Percentiles rank a stretch among this genome's conserved stretches.
Conservation (phyloP, 2,113 vertebrate species). For the Ursus arctos region DNA sequence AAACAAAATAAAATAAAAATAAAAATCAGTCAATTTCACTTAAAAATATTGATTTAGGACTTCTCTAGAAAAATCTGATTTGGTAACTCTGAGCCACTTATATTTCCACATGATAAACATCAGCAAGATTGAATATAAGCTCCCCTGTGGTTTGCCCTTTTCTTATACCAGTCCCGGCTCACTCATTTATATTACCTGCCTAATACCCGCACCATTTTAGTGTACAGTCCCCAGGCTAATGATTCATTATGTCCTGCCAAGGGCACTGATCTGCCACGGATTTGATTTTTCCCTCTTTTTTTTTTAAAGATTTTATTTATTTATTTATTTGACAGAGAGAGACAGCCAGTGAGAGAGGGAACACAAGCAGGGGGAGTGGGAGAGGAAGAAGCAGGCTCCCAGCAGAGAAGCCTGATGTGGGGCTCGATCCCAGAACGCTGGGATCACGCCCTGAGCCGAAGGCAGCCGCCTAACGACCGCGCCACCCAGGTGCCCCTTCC, state of each 20-base stretch:
- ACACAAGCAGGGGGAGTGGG: too few species aligned
- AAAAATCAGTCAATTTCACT: constrained; percentile 23
- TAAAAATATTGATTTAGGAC: neutral
- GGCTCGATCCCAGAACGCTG: too few species aligned
- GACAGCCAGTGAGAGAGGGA: too few species aligned
- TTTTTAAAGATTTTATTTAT: too few species aligned
- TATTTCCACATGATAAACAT: neutral
- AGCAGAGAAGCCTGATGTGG: too few species aligned
- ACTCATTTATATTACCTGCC: neutral
- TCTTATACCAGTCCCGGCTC: neutral
- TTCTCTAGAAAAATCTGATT: neutral
- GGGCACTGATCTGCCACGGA: neutral
- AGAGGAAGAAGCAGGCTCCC: too few species aligned
- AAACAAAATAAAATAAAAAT: neutral
- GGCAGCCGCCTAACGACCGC: too few species aligned
- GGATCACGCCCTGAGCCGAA: neutral
- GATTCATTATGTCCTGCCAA: neutral
- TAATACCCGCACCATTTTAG: neutral
- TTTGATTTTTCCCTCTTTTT: neutral
- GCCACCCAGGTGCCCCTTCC: too few species aligned
- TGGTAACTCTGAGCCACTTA: neutral
- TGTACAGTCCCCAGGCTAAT: neutral
- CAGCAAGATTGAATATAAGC: neutral
- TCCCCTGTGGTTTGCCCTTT: neutral
- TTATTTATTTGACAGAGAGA: too few species aligned